Base-by-base conservation (phyloP, 2,113 vertebrate genomes). In the Microtus montanus region DNA sequence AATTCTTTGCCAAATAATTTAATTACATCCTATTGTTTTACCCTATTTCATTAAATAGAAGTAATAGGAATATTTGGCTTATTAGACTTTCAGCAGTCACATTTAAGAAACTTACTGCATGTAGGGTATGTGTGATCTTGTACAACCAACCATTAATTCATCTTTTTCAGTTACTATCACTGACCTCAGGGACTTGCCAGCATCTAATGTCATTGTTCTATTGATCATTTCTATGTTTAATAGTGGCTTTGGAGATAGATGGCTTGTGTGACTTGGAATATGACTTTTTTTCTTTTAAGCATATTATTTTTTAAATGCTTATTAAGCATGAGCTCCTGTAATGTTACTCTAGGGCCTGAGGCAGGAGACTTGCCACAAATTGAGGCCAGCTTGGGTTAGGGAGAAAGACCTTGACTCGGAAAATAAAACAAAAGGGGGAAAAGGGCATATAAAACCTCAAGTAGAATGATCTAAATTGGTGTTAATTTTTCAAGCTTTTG, bases 381-480 rank as follows among this genome's bases (percentile, higher is more conserved):
- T 54, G 12, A 54, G 47, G 86, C 7, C 47, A 73, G 47, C 58
- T 20, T 68, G 63, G 24, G 14, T 14, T 64, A 63, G n/a, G 58
- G 58, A 63, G 84, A 33, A 35, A 68, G 44, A 87, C 20, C 64
- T 35, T 70, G 20, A 47, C 35, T 71, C 47, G 17, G 30, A 71
- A 70, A 86, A 84, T 58, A 83, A 83, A 83, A 41, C 22, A 28
- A 47, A 77, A 47, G n/a, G 70, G 33, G 19, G 63, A 71, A 54
- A 63, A 58, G 19, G 24, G 8, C 13, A 19, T 85, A 90, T 92
- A 91, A 86, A 95, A 92, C 73, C 58, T 94, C 87, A 78, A 79
- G 47, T 93, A 91, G 82, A 91, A 88, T 90, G 41, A 26, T 94
- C 8, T 41, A 73, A 74, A 33, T 85, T 92, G 63, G 44, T 19